Evolutionary conservation across 2,888 invertebrate species (phyloP).

Genomic region (Brenthis hecate): DNA sequence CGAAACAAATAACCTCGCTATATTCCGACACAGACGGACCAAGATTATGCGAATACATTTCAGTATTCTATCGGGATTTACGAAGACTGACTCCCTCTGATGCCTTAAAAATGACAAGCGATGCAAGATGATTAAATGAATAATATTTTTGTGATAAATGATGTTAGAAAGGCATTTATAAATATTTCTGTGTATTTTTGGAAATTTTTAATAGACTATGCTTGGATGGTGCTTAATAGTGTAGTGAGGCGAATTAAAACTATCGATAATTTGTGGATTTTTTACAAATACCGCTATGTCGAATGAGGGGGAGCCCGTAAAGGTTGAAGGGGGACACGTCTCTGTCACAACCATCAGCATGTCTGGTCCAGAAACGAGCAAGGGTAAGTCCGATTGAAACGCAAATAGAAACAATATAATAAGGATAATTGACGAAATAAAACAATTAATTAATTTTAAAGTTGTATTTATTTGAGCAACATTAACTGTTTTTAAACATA

Average conservation of each 20-base stretch:
- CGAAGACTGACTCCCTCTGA: constrained; percentile 66
- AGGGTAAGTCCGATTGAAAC: constrained; percentile 63
- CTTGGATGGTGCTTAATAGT: constrained; percentile 63
- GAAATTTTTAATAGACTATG: constrained; percentile 52
- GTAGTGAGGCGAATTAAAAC: constrained; percentile 60
- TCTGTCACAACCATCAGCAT: constrained; percentile 92
- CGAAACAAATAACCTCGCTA: constrained; percentile 23
- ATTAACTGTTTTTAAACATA: background rate
- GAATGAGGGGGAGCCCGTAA: constrained; percentile 74
- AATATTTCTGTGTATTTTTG: constrained; percentile 55
- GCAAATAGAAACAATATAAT: background rate
- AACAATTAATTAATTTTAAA: constrained; percentile 3
- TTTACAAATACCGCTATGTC: constrained; percentile 66
- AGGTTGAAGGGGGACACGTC: constrained; percentile 83
- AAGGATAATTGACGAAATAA: background rate
- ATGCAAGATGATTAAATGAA: constrained; percentile 62
- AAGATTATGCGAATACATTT: constrained; percentile 51
- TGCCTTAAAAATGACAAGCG: constrained; percentile 69
- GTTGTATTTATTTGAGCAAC: constrained; percentile 4
- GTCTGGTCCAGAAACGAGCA: constrained; percentile 82
- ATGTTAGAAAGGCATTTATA: constrained; percentile 55
- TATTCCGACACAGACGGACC: constrained; percentile 39
- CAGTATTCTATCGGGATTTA: constrained; percentile 39
- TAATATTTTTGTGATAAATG: constrained; percentile 54
- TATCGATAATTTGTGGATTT: constrained; percentile 59